Evolutionary conservation across 1,140 invertebrate species (phyloP).

Genomic region (Stratiolaelaps scimitus): DNA sequence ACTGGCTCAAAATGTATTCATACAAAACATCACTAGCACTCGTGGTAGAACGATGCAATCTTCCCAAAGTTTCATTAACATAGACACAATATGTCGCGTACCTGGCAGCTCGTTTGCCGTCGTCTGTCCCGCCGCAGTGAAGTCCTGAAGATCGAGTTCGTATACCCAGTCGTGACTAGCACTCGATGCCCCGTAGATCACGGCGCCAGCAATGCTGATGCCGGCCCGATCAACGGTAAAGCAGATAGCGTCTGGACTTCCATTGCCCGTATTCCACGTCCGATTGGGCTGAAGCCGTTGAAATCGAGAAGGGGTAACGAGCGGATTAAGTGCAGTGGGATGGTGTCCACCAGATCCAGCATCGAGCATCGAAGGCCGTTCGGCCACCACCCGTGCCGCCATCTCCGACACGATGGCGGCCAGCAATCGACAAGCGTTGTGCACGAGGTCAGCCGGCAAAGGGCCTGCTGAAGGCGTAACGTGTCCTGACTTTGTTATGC

Average conservation of each 20-base stretch:
- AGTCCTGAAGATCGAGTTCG: slow-evolving; percentile 73
- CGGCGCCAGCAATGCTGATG: slow-evolving; percentile 72
- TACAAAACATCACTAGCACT: no score
- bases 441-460: slow-evolving; percentile 50
- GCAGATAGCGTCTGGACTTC: slow-evolving; percentile 88
- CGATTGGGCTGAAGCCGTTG: slow-evolving; percentile 70
- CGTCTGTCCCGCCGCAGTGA: slow-evolving; percentile 48
- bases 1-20: no score
- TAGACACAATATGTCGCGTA: no score
- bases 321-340: slow-evolving; percentile 48
- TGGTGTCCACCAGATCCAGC: slow-evolving; percentile 1
- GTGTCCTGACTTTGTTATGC: no score
- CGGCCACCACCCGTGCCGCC: slow-evolving; percentile 54
- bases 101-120: no score
- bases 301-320: slow-evolving; percentile 76
- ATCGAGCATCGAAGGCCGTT: slow-evolving; percentile 34
- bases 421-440: slow-evolving; percentile 70
- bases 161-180: slow-evolving; percentile 58
- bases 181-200: slow-evolving; percentile 73
- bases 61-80: no score
- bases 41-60: no score
- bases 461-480: no score
- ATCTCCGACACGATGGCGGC: slow-evolving; percentile 75
- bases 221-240: slow-evolving; percentile 81
- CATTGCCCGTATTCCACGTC: slow-evolving; percentile 93